Evolutionary conservation across 2,113 vertebrate species (phyloP), one percentile per base, ranked within the genome.

Genomic region (Tychaedon coryphoeus): DNA sequence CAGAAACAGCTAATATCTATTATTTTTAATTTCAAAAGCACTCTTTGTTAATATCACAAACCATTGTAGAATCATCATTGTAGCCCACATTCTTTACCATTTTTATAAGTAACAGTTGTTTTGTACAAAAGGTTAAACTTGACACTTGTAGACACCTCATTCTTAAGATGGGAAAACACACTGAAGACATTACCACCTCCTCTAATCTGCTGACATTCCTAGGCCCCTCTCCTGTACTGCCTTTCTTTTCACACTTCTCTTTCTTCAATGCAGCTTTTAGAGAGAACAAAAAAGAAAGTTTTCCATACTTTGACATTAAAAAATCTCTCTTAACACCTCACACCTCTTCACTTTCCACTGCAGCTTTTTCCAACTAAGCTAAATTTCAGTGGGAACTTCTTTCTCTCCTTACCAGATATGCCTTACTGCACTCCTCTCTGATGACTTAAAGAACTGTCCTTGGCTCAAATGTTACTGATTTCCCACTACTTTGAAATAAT

Each of bases 301-400:
- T 95, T 91, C 90, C 90, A 66, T 76, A 90, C 66, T 88, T 75
- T 71, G 71, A 90, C 80, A 73, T 94, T 82, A 94, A 72, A 50
- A 94, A 85, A 91, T 57, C 36, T 87, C 62, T 91, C 57, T 56
- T 76, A 87, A 90, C 38, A 62, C 26, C 38, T 95, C 78, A 84
- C 66, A 95, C 73, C 73, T 97, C 92, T 91, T 92, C 80, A 73
- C 45, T 87, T 94, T 91, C 66, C 81, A 85, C 74, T 65, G 45
- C 65, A 72, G 61, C 45, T 81, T 95, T 86, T 94, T 88, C 65
- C 86, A 89, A 12, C 45, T 78, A 84, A 91, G 73, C 50, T 85
- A 96, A 96, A 85, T 90, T 70, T 91, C 89, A 93, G 61, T 10
- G 36, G 57, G 31, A 91, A 90, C 66, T 65, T 58, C 38, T 76